Conservation (phyloP, 2,797 vertebrate species). For the Squalus acanthias region DNA sequence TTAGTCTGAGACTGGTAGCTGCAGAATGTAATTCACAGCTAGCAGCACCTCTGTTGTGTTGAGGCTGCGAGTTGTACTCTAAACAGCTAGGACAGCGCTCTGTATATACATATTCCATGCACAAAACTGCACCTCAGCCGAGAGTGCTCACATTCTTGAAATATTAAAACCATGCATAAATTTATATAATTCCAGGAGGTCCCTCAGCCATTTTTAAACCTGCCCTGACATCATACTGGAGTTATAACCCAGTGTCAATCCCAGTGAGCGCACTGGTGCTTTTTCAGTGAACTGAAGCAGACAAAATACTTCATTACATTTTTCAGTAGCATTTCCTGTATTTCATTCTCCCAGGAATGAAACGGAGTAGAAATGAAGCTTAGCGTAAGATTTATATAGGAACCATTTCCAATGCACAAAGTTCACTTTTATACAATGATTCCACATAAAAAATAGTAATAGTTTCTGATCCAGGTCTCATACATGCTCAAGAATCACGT, state of each 20-base stretch:
- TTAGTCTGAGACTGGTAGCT: not conserved
- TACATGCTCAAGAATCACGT: not conserved
- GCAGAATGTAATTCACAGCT: not conserved
- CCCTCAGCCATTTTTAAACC: not conserved
- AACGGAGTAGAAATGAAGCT: not conserved
- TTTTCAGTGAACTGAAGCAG: not conserved
- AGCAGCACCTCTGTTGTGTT: not conserved
- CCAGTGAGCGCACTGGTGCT: not conserved
- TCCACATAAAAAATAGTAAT: not conserved
- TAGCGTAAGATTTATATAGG: not conserved
- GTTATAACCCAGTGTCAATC: not conserved
- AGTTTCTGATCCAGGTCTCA: not conserved
- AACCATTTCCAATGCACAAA: not conserved
- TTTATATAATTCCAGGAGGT: not conserved
- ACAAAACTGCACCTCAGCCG: not conserved
- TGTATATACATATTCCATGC: not conserved
- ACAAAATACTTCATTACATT: not conserved
- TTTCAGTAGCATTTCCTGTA: not conserved
- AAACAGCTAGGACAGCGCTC: not conserved
- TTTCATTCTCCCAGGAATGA: not conserved
- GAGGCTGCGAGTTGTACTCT: not conserved
- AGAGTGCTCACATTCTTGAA: not conserved
- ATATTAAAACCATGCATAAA: conserved; percentile 4
- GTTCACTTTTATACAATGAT: not conserved
- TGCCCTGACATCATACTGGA: not conserved